Base-by-base conservation (phyloP, 2,797 vertebrate species). In the Gastrophryne carolinensis region DNA sequence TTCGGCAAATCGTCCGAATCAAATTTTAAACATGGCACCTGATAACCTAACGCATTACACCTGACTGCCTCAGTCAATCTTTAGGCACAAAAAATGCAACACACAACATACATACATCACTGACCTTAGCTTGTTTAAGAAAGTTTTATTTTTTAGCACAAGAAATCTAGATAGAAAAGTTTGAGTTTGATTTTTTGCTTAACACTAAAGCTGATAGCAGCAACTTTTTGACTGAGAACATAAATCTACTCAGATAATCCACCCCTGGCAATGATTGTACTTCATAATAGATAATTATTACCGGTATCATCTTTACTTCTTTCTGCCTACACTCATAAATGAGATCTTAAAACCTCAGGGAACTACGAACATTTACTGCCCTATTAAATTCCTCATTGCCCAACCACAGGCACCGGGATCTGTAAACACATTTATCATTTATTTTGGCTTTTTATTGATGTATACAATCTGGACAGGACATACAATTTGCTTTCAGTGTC, bases 381-480 rank as follows among this genome's bases (percentile, higher is more conserved):
- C 19, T 49, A 60, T 60, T 60, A 71, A 71, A 60, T 61, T 56
- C 68, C 68, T 30, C 41, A 58, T 60, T 60, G 37, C 37, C 68
- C 54, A 39, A 62, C 41, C 4, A 1, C 13, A 53, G 62, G n/a
- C 41, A 35, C 34, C n/a, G 17, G 24, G 15, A 62, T 52, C 17
- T 29, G 44, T 62, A 62, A 72, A 72, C 57, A 72, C 57, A 52
- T 72, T 72, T 37, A 32, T 72, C 69, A 62, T 62, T 72, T 65
- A 49, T 65, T 60, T 19, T 34, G 3, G 35, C 41, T 30, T 56
- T 56, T 72, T 72, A 62, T 61, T 26, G 57, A 60, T 50, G 41
- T 35, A 52, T 49, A 60, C 34, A 60, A 71, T 23, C 17, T 30
- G 12, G 24, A 15, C 26, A 1, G 27, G 19, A 7, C 37, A 62